Evolutionary conservation across 2,888 invertebrate genomes (phyloP).

Genomic region (Geotrupes spiniger): DNA sequence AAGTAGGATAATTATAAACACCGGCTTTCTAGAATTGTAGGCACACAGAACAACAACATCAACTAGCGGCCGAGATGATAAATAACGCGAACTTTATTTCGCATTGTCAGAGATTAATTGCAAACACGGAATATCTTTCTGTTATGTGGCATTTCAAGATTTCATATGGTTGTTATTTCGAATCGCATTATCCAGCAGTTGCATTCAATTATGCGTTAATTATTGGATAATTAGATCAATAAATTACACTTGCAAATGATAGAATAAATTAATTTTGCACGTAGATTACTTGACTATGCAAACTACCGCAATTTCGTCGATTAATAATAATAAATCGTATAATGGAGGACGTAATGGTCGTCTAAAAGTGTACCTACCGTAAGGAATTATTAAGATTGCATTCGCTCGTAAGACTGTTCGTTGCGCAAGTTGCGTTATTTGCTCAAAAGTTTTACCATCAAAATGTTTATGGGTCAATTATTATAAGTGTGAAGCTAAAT

Average conservation of each 20-base stretch:
- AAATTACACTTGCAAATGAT: slow-evolving; percentile 26
- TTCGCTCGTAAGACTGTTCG: too few species aligned
- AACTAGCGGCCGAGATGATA: slow-evolving; percentile 2
- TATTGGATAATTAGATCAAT: slow-evolving; percentile 23
- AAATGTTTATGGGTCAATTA: neutral
- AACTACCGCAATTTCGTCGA: slow-evolving; percentile 7
- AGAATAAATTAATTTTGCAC: slow-evolving; percentile 6
- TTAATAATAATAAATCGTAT: slow-evolving; percentile 6
- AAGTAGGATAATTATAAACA: slow-evolving; percentile 3
- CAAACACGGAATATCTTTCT: slow-evolving; percentile 2
- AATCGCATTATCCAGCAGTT: slow-evolving; percentile 17
- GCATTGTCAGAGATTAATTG: slow-evolving; percentile 10
- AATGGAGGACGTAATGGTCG: neutral
- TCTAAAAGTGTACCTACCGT: neutral
- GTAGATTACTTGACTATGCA: slow-evolving; percentile 3
- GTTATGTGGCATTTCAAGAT: slow-evolving; percentile 7
- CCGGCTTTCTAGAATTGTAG: slow-evolving; percentile 5
- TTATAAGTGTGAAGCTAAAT: neutral
- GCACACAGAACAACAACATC: neutral
- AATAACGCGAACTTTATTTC: slow-evolving; percentile 12
- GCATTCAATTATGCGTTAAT: slow-evolving; percentile 27
- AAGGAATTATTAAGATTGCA: neutral
- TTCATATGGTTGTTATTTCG: slow-evolving; percentile 7
- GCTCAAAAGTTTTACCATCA: too few species aligned
- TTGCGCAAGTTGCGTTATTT: too few species aligned